A percentile compares a stretch with the other conserved stretches of the same genome.
phyloP scores from a whole-genome alignment of 1,140 invertebrate species.

The Oryzaephilus surinamensis region DNA sequence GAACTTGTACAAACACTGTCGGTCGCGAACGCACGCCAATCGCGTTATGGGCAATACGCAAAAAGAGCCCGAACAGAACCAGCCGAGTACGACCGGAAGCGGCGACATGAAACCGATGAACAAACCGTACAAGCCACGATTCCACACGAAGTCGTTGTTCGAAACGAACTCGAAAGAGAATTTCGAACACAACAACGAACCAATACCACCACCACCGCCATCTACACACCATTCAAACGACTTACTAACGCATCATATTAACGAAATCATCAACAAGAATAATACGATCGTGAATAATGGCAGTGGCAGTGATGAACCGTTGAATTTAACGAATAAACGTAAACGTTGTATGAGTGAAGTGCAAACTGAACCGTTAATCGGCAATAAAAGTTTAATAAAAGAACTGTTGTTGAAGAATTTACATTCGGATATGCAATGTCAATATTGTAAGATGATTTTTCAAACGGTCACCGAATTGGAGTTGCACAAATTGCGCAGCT shows the following conservation, averaged over 20 bases:
- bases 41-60: slow-evolving; percentile 31
- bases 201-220: neutral
- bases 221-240: slow-evolving; percentile 7
- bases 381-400: slow-evolving; percentile 54
- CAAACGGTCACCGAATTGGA: slow-evolving; percentile 35
- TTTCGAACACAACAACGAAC: slow-evolving; percentile 4
- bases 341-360: slow-evolving; percentile 49
- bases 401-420: slow-evolving; percentile 61
- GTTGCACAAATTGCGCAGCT: slow-evolving; percentile 31
- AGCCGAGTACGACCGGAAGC: slow-evolving; percentile 60
- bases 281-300: slow-evolving; percentile 27
- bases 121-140: slow-evolving; percentile 35
- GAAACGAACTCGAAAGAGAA: slow-evolving; percentile 16
- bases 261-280: slow-evolving; percentile 33
- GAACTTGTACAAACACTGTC: slow-evolving; percentile 85
- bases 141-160: slow-evolving; percentile 27
- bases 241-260: slow-evolving; percentile 28
- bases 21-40: slow-evolving; percentile 66
- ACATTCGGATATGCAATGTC: slow-evolving; percentile 32
- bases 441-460: slow-evolving; percentile 36
- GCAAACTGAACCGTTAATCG: slow-evolving; percentile 21
- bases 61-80: slow-evolving; percentile 36
- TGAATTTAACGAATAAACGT: slow-evolving; percentile 53
- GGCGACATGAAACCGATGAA: slow-evolving; percentile 42
- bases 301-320: slow-evolving; percentile 40